Evolutionary conservation across 1,140 invertebrate species (phyloP), one percentile per base, ranked within the genome.

Genomic region (Pentalonia nigronervosa): DNA sequence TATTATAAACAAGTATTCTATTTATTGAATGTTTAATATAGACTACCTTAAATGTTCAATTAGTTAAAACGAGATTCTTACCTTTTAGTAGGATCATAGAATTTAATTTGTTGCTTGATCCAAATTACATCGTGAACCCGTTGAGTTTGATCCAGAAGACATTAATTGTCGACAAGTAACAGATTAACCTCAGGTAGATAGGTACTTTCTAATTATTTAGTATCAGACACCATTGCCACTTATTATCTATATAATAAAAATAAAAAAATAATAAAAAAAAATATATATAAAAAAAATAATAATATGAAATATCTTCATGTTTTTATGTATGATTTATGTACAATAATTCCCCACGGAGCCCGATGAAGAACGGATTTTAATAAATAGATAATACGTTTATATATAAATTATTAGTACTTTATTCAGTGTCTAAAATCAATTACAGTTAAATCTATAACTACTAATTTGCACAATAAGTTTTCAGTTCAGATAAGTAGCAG

Each of bases 281-380:
- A n/a, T n/a, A n/a, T n/a, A n/a, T n/a, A n/a, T n/a, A n/a, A n/a
- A n/a, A n/a, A n/a, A n/a, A n/a, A n/a, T n/a, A n/a, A n/a, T n/a
- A n/a, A 99, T 95, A 98, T 99, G 97, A 99, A 99, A 96, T 99
- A 99, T 95, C 98, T 99, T 1, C 99, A 99, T 96, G 99, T 99
- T 0, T 99, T 99, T 95, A 99, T 99, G 94, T 20, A 23, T n/a
- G n/a, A n/a, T n/a, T n/a, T 99, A 45, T 99, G 99, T 94, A 99
- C 99, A 1, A 99, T 99, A 95, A 99, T 99, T 9, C 9, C 95
- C 99, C 99, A 97, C 99, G 97, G 98, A 99, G 95, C 99, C 99
- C 11, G 99, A 99, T 95, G 99, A 99, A 96, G 98, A 98, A 95
- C 94, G 94, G 25, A 84, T 56, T 67, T 86, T 23, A 92, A 81